Percentiles rank a stretch among this genome's conserved stretches.
Conservation (phyloP, 2,888 invertebrate genomes). For the Kryphioiulus occultus region DNA sequence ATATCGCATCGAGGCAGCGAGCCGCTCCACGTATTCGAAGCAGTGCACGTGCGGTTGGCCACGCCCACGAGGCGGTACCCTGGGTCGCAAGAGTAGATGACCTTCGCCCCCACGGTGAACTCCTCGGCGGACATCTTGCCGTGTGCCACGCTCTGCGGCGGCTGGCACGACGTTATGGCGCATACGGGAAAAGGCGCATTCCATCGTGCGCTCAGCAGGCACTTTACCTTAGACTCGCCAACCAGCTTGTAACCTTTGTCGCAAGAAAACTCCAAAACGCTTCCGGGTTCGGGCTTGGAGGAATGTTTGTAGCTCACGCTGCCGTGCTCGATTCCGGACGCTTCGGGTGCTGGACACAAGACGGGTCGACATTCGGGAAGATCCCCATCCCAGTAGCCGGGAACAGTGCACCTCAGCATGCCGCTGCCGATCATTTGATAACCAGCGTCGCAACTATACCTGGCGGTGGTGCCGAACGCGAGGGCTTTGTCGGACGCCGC, state of each 20-base stretch:
- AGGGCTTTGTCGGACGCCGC: constrained; percentile 54
- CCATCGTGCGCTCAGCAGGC: constrained; percentile 57
- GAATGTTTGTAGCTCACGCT: constrained; percentile 40
- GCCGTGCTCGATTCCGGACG: constrained; percentile 55
- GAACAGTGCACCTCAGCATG: not conserved
- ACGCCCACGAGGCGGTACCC: constrained; percentile 57
- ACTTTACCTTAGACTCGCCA: constrained; percentile 58
- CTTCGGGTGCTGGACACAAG: constrained; percentile 54
- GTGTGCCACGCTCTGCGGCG: not conserved
- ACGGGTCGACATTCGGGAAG: constrained; percentile 56
- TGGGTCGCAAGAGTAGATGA: constrained; percentile 57
- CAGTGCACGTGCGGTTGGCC: constrained; percentile 54
- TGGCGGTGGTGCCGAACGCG: not conserved
- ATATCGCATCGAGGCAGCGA: constrained; percentile 56
- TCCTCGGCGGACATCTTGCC: constrained; percentile 24
- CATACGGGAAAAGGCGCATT: constrained; percentile 54
- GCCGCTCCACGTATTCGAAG: constrained; percentile 54
- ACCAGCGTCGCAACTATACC: constrained; percentile 51
- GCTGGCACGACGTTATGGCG: constrained; percentile 56
- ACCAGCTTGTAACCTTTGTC: constrained; percentile 59
- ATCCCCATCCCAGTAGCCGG: constrained; percentile 58
- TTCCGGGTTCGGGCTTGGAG: constrained; percentile 25
- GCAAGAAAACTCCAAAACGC: constrained; percentile 57
- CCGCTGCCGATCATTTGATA: constrained; percentile 54
- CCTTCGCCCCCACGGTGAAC: constrained; percentile 54